Evolutionary conservation across 2,797 vertebrate species (phyloP).

Genomic region (Bovichtus variegatus): DNA sequence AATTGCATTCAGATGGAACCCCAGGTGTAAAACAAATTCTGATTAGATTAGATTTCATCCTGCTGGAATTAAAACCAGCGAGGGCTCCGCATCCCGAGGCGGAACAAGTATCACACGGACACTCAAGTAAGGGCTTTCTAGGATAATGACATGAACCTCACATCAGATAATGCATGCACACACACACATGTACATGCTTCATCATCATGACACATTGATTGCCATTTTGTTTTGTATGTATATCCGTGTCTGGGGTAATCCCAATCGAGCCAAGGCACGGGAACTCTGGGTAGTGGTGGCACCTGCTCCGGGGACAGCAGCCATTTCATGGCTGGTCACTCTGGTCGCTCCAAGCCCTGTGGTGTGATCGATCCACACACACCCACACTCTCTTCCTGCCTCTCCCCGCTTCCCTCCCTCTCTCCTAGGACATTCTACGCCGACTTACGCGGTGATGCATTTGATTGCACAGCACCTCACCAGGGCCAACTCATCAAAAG

Average conservation of each 20-base stretch:
- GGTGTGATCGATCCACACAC: slow-evolving; percentile 72
- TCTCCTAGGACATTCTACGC: slow-evolving; percentile 76
- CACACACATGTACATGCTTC: neutral
- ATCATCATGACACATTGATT: slow-evolving; percentile 24
- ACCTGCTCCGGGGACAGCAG: slow-evolving; percentile 62
- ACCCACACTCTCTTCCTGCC: slow-evolving; percentile 35
- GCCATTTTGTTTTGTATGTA: slow-evolving; percentile 35
- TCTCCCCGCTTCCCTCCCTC: slow-evolving; percentile 43
- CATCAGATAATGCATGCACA: neutral
- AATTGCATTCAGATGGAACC: slow-evolving; percentile 57
- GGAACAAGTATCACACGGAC: slow-evolving; percentile 23
- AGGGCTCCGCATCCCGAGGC: slow-evolving; percentile 31
- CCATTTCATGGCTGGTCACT: slow-evolving; percentile 84
- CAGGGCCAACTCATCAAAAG: slow-evolving; percentile 79
- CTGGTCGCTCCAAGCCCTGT: slow-evolving; percentile 58
- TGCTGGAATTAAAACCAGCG: slow-evolving; percentile 53
- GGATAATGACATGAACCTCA: slow-evolving; percentile 13
- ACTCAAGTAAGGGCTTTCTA: neutral
- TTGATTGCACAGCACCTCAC: slow-evolving; percentile 82
- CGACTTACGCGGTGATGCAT: slow-evolving; percentile 81
- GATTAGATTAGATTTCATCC: slow-evolving; percentile 50
- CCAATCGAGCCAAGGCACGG: neutral
- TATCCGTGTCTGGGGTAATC: slow-evolving; percentile 32
- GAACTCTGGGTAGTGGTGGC: slow-evolving; percentile 53
- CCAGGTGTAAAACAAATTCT: slow-evolving; percentile 53